A percentile compares a stretch with the other conserved stretches of the same genome.
These are phyloP conservation scores for Eupeodes luniger DNA, from an alignment of 2,888 invertebrate genomes.

Conservation along the genomic window DNA sequence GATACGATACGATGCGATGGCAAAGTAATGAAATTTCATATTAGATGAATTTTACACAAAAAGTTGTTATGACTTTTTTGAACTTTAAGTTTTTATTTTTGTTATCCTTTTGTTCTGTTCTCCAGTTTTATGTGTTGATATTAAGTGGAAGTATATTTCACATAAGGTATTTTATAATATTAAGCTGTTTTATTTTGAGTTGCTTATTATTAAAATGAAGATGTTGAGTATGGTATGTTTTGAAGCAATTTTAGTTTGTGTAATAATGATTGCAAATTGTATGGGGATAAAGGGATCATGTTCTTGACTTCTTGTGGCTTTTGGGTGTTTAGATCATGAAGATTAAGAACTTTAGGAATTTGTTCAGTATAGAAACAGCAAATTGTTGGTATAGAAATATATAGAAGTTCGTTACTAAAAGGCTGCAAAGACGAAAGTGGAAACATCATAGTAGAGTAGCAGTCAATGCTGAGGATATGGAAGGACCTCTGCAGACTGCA, in stretches of 20 bases:
- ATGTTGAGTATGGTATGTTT: neutral
- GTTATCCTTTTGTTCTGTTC: neutral
- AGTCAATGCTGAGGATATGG: too few relatives aligned
- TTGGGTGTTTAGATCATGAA: neutral
- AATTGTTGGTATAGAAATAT: too few relatives aligned
- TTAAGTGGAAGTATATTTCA: neutral
- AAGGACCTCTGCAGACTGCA: too few relatives aligned
- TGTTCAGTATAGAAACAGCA: too few relatives aligned
- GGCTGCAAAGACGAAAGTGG: too few relatives aligned
- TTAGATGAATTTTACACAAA: slow-evolving; percentile 19
- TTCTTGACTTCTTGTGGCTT: neutral
- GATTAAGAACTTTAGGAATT: too few relatives aligned
- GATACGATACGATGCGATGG: neutral
- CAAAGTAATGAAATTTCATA: slow-evolving; percentile 40
- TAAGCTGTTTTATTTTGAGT: neutral
- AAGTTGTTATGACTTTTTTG: slow-evolving; percentile 25
- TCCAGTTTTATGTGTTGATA: neutral
- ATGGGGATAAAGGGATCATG: neutral
- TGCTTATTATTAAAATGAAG: slow-evolving; percentile 20
- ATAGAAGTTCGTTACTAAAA: too few relatives aligned
- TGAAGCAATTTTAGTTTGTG: neutral
- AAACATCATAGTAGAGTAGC: too few relatives aligned
- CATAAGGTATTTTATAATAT: slow-evolving; percentile 12
- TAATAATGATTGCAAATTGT: neutral
- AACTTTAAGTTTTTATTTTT: neutral